A percentile compares a stretch with the other conserved stretches of the same genome.
phyloP scores from a whole-genome alignment of 2,113 vertebrate species.

The Lepidothrix coronata region DNA sequence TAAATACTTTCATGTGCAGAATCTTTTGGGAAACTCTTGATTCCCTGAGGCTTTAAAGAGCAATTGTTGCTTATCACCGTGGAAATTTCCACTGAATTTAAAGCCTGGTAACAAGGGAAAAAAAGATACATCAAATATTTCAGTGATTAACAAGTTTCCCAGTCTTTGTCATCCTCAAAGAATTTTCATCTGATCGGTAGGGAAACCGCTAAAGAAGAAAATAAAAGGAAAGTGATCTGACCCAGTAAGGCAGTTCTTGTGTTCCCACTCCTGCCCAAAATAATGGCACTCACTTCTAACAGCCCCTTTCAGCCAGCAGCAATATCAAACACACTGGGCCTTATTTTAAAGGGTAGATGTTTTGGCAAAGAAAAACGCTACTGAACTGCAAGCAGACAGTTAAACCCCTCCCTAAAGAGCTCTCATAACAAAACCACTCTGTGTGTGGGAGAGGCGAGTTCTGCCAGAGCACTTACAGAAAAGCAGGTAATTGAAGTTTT shows the following conservation, averaged over 20 bases:
- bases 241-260: not conserved
- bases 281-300: not conserved
- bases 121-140: not conserved
- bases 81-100: slow-evolving; percentile 28
- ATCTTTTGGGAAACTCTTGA: slow-evolving; percentile 32
- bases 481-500: slow-evolving; percentile 32
- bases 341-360: not conserved
- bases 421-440: slow-evolving; percentile 9
- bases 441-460: slow-evolving; percentile 7
- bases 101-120: slow-evolving; percentile 23
- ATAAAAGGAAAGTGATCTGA: slow-evolving; percentile 19
- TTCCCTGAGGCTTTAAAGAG: slow-evolving; percentile 38
- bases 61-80: slow-evolving; percentile 25
- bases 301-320: not conserved
- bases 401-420: slow-evolving; percentile 2
- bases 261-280: not conserved
- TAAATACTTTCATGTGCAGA: slow-evolving; percentile 44
- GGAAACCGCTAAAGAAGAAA: slow-evolving; percentile 18
- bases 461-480: slow-evolving; percentile 4
- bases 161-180: slow-evolving; percentile 9
- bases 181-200: not conserved
- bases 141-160: not conserved
- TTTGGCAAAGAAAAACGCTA: not conserved
- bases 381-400: not conserved
- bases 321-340: not conserved